Evolutionary conservation across 2,888 invertebrate species (phyloP), one percentile per base, ranked within the genome.

Genomic region (Aleiodes testaceus): DNA sequence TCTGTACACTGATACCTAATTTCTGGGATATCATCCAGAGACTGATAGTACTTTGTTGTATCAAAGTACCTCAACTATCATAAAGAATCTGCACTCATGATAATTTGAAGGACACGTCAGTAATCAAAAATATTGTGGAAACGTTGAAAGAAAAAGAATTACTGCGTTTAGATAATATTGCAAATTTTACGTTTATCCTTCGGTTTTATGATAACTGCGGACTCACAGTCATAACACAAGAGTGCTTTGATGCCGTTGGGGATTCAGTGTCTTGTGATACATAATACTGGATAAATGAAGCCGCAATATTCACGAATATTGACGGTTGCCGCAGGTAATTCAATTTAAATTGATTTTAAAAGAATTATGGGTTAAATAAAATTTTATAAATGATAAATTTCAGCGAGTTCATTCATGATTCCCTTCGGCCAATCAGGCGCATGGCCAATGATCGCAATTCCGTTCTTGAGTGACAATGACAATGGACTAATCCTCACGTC

Each of bases 1-100:
- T n/a, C 59, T 59, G 59, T 26, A 55, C 30, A 55, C 55, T 36
- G 59, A 59, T 59, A 59, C 36, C 59, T 59, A 59, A 59, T 59
- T 59, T 59, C 59, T 59, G 36, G 59, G 7, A 59, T 42, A 59
- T 59, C 59, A 59, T 36, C 12, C 59, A 9, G 14, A 16, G 7
- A 16, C 59, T 59, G 59, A 59, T 59, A 59, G 2, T 42, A 16
- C 14, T 30, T 30, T 1, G 26, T 2, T 26, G 26, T 26, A 26
- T 55, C 55, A 55, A 11, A 26, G 30, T 36, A 12, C 42, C 36
- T 59, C 59, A 42, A 9, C 36, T 36, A 36, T 36, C 5, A 26
- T 36, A 6, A 2, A 11, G 36, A 36, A 9, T 36, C 36, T 36
- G 3, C 6, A 9, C 11, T 9, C 36, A 9, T 11, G 11, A 36